These are phyloP conservation scores for Brachyhypopomus gauderio DNA, from an alignment of 2,113 vertebrate genomes.

Conservation along the genomic window DNA sequence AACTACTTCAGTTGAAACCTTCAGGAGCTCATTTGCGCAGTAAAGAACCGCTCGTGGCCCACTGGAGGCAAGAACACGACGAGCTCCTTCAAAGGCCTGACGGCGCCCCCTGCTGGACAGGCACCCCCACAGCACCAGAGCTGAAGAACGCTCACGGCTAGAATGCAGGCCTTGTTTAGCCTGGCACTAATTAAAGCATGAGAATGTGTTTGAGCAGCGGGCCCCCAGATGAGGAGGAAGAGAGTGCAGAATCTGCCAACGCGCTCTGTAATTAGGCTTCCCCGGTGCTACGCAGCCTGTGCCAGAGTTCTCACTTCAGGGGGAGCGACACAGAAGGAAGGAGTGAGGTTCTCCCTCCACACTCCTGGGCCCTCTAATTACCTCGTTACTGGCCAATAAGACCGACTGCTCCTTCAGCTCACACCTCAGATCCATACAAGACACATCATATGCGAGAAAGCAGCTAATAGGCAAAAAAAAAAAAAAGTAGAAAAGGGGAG, in stretches of 20 bases:
- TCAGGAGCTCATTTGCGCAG: constrained; percentile 37
- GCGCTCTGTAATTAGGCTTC: constrained; percentile 77
- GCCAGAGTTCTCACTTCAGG: constrained; percentile 75
- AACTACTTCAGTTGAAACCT: constrained; percentile 37
- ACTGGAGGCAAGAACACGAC: neutral
- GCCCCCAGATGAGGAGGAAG: constrained; percentile 79
- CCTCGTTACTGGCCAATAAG: constrained; percentile 78
- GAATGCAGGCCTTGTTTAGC: constrained; percentile 70
- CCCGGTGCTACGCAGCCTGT: constrained; percentile 67
- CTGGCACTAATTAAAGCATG: constrained; percentile 75
- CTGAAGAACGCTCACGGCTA: constrained; percentile 44
- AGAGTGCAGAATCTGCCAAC: constrained; percentile 75
- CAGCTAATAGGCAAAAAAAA: constrained; percentile 61
- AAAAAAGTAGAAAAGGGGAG: neutral
- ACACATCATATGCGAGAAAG: constrained; percentile 59
- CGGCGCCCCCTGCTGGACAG: constrained; percentile 68
- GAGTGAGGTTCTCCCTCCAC: constrained; percentile 61
- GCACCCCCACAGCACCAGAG: constrained; percentile 42
- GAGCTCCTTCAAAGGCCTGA: constrained; percentile 43
- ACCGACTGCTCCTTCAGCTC: constrained; percentile 62
- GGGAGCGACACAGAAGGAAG: constrained; percentile 54
- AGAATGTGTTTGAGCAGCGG: constrained; percentile 76
- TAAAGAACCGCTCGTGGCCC: neutral
- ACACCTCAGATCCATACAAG: constrained; percentile 72
- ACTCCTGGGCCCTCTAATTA: constrained; percentile 73